phyloP scores from a whole-genome alignment of 92 coral and sea anemone genomes.

The Porites cylindrica region DNA sequence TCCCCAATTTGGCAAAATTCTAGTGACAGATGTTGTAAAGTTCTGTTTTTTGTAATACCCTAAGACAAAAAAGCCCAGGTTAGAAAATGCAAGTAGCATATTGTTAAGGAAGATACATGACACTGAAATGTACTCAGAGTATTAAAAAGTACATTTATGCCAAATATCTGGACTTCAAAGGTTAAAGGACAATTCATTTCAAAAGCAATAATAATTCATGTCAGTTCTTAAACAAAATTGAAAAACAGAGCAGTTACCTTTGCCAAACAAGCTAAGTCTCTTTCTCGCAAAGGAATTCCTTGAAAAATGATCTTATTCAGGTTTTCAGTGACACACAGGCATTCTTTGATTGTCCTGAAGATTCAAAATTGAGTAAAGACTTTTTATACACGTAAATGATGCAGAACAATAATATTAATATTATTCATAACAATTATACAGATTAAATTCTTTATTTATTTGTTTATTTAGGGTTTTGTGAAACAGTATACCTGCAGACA shows the following conservation, averaged over 20 bases:
- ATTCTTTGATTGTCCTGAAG: slow-evolving; percentile 88
- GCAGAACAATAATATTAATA: not conserved
- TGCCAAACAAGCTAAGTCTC: slow-evolving; percentile 84
- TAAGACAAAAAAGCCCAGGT: slow-evolving; percentile 15
- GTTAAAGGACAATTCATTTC: too few relatives aligned
- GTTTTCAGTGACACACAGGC: slow-evolving; percentile 88
- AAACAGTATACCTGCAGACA: slow-evolving; percentile 81
- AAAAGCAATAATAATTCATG: too few relatives aligned
- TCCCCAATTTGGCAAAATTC: slow-evolving; percentile 99
- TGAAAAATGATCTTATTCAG: slow-evolving; percentile 81
- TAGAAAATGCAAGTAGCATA: not conserved
- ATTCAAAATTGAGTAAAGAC: not conserved
- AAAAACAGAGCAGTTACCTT: slow-evolving; percentile 66
- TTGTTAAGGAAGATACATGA: too few relatives aligned
- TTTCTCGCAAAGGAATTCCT: slow-evolving; percentile 91
- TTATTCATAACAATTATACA: too few relatives aligned
- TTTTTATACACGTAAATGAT: too few relatives aligned
- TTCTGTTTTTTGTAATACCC: slow-evolving; percentile 89
- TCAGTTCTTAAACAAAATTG: not conserved
- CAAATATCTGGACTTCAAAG: too few relatives aligned
- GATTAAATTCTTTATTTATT: too few relatives aligned
- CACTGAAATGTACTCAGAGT: too few relatives aligned
- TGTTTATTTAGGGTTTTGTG: too few relatives aligned
- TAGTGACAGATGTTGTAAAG: slow-evolving; percentile 86
- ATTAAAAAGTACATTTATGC: too few relatives aligned